Evolutionary conservation across 1,140 invertebrate genomes (phyloP).

Genomic region (Varroa destructor): DNA sequence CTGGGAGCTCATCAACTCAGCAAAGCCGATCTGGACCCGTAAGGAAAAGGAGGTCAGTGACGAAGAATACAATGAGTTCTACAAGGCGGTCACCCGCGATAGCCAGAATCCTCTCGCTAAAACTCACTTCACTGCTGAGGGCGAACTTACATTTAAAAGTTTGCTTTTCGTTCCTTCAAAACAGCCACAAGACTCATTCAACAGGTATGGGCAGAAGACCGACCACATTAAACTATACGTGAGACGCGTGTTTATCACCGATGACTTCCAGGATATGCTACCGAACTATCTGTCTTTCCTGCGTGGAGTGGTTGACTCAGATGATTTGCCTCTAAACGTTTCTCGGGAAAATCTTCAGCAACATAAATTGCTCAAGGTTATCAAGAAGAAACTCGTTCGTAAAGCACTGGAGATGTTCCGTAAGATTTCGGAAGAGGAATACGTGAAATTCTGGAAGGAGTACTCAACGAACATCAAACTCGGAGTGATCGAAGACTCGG

Average conservation of each 20-base stretch:
- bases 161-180: conserved; percentile 79
- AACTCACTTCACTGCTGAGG: conserved; percentile 94
- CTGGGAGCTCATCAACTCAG: conserved; percentile 78
- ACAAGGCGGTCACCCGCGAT: conserved; percentile 84
- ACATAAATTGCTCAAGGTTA: conserved; percentile 95
- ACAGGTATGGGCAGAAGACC: conserved; percentile 79
- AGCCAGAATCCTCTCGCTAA: conserved; percentile 67
- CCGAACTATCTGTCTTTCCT: conserved; percentile 92
- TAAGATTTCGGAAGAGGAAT: conserved; percentile 70
- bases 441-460: conserved; percentile 94
- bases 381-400: conserved; percentile 94
- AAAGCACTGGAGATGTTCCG: conserved; percentile 97
- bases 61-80: conserved; percentile 55
- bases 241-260: conserved; percentile 93
- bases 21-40: conserved; percentile 35
- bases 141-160: conserved; percentile 95
- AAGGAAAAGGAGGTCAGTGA: conserved; percentile 36
- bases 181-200: conserved; percentile 82
- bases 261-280: conserved; percentile 99
- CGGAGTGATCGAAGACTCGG: conserved; percentile 92
- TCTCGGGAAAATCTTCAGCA: conserved; percentile 90
- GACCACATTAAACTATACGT: conserved; percentile 94
- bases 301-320: conserved; percentile 94
- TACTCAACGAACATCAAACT: conserved; percentile 97
- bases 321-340: conserved; percentile 95